These are phyloP conservation scores for Odontophorus gujanensis DNA, from an alignment of 2,113 vertebrate species.

Conservation along the genomic window DNA sequence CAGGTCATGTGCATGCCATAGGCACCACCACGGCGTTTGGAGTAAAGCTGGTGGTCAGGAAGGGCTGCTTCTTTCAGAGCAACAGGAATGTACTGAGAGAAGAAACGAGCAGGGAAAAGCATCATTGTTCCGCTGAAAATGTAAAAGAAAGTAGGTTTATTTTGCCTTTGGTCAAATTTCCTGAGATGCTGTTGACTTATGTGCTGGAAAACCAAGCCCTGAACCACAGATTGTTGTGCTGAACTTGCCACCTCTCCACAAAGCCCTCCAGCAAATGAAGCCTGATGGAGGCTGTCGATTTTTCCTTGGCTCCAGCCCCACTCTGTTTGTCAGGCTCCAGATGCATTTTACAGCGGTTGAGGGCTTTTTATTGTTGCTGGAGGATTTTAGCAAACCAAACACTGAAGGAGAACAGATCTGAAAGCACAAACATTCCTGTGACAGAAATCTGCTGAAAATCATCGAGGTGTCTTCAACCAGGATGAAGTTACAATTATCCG, in stretches of 20 bases:
- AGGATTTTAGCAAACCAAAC: slow-evolving; percentile 38
- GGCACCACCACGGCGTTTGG: neutral
- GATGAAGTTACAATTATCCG: slow-evolving; percentile 27
- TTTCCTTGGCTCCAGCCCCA: neutral
- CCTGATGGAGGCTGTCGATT: slow-evolving; percentile 18
- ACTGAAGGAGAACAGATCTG: slow-evolving; percentile 24
- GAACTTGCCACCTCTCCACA: slow-evolving; percentile 23
- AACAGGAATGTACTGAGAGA: neutral
- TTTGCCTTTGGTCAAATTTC: slow-evolving; percentile 38
- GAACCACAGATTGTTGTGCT: neutral
- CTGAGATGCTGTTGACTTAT: slow-evolving; percentile 30
- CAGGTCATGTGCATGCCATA: neutral
- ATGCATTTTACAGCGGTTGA: neutral
- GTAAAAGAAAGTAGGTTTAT: slow-evolving; percentile 17
- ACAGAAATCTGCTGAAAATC: slow-evolving; percentile 20
- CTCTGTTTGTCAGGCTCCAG: slow-evolving; percentile 46
- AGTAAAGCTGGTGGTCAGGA: neutral
- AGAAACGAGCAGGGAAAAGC: neutral
- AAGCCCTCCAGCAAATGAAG: slow-evolving; percentile 49
- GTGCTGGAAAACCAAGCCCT: slow-evolving; percentile 30
- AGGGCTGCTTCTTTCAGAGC: neutral
- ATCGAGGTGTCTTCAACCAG: slow-evolving; percentile 23
- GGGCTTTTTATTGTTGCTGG: neutral
- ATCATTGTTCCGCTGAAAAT: neutral
- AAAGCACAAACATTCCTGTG: neutral